These are phyloP conservation scores for Thalassaphorura encarpata DNA, from an alignment of 1,140 invertebrate species.

Conservation along the genomic window DNA sequence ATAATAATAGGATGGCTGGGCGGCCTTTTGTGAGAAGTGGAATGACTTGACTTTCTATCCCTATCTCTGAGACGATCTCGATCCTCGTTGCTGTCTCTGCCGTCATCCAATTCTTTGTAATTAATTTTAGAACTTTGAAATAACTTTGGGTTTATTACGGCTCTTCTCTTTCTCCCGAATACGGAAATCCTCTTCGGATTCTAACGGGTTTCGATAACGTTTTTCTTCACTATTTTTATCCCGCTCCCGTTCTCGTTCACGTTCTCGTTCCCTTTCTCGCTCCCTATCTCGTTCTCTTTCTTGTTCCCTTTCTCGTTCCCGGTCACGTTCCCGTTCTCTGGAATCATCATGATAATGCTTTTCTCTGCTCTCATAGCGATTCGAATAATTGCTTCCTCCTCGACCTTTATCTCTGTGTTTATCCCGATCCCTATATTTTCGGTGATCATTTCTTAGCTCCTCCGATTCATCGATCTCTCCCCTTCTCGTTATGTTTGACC, in stretches of 20 bases:
- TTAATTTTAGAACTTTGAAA: too few species aligned
- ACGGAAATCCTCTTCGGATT: too few species aligned
- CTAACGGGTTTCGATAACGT: too few species aligned
- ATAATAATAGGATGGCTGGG: slow-evolving; percentile 16
- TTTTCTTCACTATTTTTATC: too few species aligned
- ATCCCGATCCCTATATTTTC: neutral
- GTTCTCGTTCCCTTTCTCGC: slow-evolving; percentile 6
- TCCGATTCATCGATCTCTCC: neutral
- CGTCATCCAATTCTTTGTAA: too few species aligned
- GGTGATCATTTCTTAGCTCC: neutral
- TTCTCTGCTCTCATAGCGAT: too few species aligned
- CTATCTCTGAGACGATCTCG: neutral
- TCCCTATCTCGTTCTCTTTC: slow-evolving; percentile 1
- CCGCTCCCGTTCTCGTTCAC: neutral
- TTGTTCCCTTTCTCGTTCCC: too few species aligned
- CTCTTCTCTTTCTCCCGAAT: too few species aligned
- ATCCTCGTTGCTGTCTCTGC: too few species aligned
- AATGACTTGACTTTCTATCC: slow-evolving; percentile 4
- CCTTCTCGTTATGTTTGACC: slow-evolving; percentile 5
- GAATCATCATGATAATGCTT: too few species aligned
- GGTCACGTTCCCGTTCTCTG: too few species aligned
- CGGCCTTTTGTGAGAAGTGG: neutral
- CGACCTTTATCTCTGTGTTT: slow-evolving; percentile 1
- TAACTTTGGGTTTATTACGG: too few species aligned
- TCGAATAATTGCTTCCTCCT: neutral